phyloP scores from a whole-genome alignment of 2,797 vertebrate genomes.

The Zenarchopterus dispar region DNA sequence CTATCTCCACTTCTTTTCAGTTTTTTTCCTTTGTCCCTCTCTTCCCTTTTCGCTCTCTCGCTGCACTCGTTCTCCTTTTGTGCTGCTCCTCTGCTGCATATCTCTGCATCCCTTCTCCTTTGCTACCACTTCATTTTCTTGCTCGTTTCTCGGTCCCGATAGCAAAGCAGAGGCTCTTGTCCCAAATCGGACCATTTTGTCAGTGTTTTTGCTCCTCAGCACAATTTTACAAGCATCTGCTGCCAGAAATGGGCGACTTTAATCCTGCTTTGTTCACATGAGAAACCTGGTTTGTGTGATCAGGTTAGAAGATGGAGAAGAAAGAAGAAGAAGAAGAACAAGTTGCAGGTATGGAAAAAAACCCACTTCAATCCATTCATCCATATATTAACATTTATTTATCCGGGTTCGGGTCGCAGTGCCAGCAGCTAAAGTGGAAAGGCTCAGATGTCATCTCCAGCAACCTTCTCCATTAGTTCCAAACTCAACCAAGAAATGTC shows the following conservation, averaged over 20 bases:
- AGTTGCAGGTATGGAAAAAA: no score
- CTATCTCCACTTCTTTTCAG: not conserved
- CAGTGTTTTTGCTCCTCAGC: slow-evolving; percentile 11
- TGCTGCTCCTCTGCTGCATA: no score
- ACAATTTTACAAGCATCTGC: slow-evolving; percentile 3
- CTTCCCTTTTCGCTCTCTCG: not conserved
- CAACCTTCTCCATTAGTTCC: no score
- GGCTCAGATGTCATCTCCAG: no score
- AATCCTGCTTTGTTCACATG: not conserved
- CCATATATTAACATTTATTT: no score
- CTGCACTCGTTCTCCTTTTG: not conserved
- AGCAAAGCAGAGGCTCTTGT: slow-evolving; percentile 5
- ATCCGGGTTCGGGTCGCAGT: no score
- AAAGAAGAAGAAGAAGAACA: no score
- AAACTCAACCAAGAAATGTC: no score
- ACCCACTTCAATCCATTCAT: no score
- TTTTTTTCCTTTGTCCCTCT: not conserved
- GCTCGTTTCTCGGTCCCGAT: not conserved
- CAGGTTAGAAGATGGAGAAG: not conserved
- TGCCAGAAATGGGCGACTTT: not conserved
- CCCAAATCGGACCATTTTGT: slow-evolving; percentile 13
- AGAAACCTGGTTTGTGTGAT: not conserved
- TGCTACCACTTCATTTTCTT: not conserved
- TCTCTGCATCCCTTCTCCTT: not conserved
- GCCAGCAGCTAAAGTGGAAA: no score